A percentile compares a stretch with the other conserved stretches of the same genome.
phyloP scores from a whole-genome alignment of 2,888 invertebrate species.

The Amiota mariae region DNA sequence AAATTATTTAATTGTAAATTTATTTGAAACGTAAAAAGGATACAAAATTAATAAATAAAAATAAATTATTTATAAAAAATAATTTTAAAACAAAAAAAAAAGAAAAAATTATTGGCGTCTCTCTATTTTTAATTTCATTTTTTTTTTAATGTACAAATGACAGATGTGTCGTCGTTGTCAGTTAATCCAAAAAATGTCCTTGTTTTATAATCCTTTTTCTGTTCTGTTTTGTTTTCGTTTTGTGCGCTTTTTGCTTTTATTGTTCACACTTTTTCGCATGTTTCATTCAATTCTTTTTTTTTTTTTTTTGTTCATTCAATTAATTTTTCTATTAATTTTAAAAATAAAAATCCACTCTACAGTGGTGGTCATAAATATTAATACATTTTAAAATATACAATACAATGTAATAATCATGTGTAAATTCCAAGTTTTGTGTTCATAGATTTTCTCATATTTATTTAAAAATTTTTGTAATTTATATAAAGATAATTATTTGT shows the following conservation, averaged over 20 bases:
- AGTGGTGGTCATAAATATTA: slow-evolving; percentile 11
- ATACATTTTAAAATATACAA: background rate
- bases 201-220: slow-evolving; percentile 43
- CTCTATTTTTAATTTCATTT: slow-evolving; percentile 32
- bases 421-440: background rate
- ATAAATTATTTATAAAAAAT: slow-evolving; percentile 46
- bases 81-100: background rate
- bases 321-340: slow-evolving; percentile 40
- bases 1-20: slow-evolving; percentile 57
- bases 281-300: slow-evolving; percentile 36
- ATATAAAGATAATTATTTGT: no score
- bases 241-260: slow-evolving; percentile 36
- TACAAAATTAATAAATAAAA: background rate
- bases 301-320: slow-evolving; percentile 34
- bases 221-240: slow-evolving; percentile 34
- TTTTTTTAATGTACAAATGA: slow-evolving; percentile 36
- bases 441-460: background rate
- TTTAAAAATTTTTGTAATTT: no score
- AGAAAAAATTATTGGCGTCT: slow-evolving; percentile 37
- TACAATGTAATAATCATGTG: background rate
- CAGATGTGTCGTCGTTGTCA: no score
- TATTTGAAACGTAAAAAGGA: slow-evolving; percentile 44
- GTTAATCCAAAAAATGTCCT: slow-evolving; percentile 29
- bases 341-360: background rate
- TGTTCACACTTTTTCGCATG: slow-evolving; percentile 11